Evolutionary conservation across 1,140 invertebrate genomes (phyloP).

Genomic region (Apis cerana): DNA sequence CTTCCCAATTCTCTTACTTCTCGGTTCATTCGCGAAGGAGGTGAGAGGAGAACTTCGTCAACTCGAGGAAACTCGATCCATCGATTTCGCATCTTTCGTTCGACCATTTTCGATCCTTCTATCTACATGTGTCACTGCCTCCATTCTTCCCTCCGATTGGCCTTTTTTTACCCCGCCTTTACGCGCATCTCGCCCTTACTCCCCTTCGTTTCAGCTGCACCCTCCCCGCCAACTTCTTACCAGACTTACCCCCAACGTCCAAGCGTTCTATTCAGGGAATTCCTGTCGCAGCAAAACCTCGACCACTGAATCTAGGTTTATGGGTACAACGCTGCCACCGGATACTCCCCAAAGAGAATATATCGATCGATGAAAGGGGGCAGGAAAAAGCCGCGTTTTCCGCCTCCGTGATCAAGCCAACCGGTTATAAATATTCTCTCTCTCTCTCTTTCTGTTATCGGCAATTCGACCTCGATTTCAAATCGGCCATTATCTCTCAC

Average conservation of each 20-base stretch:
- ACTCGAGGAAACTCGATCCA: too few relatives aligned
- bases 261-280: conserved; percentile 37
- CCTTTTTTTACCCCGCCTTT: neutral
- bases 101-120: too few relatives aligned
- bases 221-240: conserved; percentile 9
- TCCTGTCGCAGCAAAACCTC: conserved; percentile 19
- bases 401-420: neutral
- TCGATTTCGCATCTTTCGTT: too few relatives aligned
- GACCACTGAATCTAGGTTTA: conserved; percentile 22
- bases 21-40: too few relatives aligned
- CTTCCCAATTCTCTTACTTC: too few relatives aligned
- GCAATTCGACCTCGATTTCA: neutral
- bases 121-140: too few relatives aligned
- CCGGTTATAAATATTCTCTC: conserved; percentile 26
- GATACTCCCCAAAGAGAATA: conserved; percentile 9
- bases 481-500: neutral
- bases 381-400: neutral
- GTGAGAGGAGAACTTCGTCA: too few relatives aligned
- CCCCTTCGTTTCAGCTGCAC: neutral
- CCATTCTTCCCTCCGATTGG: neutral
- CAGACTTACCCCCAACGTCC: neutral
- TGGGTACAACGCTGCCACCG: neutral
- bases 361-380: conserved; percentile 9
- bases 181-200: neutral
- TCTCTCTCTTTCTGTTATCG: neutral